Evolutionary conservation across 2,113 vertebrate species (phyloP).

Genomic region (Steatornis caripensis): DNA sequence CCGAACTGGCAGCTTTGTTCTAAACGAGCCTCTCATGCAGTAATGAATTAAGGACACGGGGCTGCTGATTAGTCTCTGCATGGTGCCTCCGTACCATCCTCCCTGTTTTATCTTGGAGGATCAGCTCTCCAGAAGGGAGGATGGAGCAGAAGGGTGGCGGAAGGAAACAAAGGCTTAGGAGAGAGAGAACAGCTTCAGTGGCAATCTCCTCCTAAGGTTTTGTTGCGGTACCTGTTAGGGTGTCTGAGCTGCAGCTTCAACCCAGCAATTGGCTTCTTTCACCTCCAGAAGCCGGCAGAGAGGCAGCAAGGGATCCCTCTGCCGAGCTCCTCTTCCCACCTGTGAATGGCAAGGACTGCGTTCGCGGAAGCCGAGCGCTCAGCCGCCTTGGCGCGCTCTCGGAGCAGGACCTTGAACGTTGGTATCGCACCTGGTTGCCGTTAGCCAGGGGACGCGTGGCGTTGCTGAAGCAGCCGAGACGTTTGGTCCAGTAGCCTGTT

Average conservation of each 20-base stretch:
- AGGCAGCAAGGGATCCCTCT: neutral
- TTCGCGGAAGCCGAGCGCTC: too few species aligned
- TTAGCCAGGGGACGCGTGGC: neutral
- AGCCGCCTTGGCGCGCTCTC: neutral
- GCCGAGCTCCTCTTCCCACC: neutral
- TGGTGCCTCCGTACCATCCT: neutral
- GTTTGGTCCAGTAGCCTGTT: neutral
- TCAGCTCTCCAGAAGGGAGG: neutral
- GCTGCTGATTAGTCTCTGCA: constrained; percentile 16
- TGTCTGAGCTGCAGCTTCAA: neutral
- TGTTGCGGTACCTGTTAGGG: neutral
- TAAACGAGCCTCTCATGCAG: constrained; percentile 41
- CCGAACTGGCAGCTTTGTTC: constrained; percentile 62
- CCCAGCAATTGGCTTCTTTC: neutral
- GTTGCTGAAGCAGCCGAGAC: neutral
- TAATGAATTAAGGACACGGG: constrained; percentile 51
- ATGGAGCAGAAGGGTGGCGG: neutral
- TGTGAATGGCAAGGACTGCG: too few species aligned
- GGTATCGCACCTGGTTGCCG: accelerated
- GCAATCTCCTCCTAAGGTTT: neutral
- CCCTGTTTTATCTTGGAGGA: neutral
- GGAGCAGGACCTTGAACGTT: neutral
- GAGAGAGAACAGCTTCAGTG: neutral
- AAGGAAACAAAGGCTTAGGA: neutral
- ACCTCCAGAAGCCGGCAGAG: neutral